Base-by-base conservation (phyloP, 2,888 invertebrate genomes). In the Drosophila mayaguana region DNA sequence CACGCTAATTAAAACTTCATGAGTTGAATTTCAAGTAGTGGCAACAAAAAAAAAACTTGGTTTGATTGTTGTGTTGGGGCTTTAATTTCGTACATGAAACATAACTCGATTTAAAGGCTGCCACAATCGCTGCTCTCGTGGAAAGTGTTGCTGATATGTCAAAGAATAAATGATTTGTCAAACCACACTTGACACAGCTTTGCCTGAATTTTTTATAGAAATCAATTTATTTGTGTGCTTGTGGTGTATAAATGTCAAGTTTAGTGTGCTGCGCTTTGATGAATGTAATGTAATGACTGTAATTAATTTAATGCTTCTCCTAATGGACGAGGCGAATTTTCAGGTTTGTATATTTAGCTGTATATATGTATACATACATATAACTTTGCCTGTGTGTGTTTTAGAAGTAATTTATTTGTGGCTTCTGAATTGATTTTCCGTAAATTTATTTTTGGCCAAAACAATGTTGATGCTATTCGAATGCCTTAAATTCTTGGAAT, bases 251-350 rank as follows among this genome's bases (percentile, higher is more conserved):
- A 69, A 80, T 74, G 80, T 67, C 83, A 73, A 63, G 60, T 68
- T 40, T 63, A 57, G 48, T 34, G 51, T 63, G 54, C 63, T 46
- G 55, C 50, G 63, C 80, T 74, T 72, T 83, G 80, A 80, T 75
- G 67, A 72, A 67, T 73, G 74, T 76, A 86, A 85, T 85, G 28
- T 28, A 28, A 80, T 75, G 67, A 71, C 64, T 73, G 74, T 76
- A 86, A 85, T 85, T 83, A 83, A 83, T 88, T 86, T 83, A 85
- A 88, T 74, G 80, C 67, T 71, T 56, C 43, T 60, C 69, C 75
- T 77, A 79, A 83, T 68, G 73, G 16, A 20, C 3, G 50, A 22
- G 68, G 53, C 40, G 20, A 32, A 28, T n/a, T n/a, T 16, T 2
- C 1, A 25, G 2, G 22, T 22, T 55, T 25, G 42, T 38, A 51